phyloP scores from a whole-genome alignment of 1,140 invertebrate species.

The Medauroidea extradentata region DNA sequence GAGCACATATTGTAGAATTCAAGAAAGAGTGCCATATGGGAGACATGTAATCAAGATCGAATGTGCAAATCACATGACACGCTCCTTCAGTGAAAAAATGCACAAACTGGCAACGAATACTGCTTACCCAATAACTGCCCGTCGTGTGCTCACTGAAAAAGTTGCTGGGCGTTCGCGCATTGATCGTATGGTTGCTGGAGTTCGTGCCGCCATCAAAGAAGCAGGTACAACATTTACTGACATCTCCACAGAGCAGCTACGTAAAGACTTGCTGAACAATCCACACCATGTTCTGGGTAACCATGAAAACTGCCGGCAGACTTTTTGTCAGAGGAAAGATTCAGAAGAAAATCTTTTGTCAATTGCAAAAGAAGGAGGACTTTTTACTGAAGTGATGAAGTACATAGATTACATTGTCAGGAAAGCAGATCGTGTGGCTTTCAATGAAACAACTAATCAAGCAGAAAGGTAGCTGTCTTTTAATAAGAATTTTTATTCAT shows the following conservation, averaged over 20 bases:
- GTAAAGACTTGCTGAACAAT: background rate
- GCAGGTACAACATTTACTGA: background rate
- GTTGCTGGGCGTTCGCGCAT: background rate
- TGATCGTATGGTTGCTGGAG: background rate
- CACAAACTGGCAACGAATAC: background rate
- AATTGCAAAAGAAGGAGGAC: background rate
- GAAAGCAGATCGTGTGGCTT: background rate
- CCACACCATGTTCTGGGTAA: background rate
- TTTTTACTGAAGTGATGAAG: background rate
- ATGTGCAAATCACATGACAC: conserved; percentile 15
- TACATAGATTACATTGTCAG: background rate
- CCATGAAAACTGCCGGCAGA: background rate
- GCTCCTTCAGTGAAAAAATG: background rate
- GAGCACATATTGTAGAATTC: conserved; percentile 9
- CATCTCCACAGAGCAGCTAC: background rate
- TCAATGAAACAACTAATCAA: background rate
- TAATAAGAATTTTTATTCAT: too few species aligned
- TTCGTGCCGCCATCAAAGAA: background rate
- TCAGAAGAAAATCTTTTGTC: background rate
- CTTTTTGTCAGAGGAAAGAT: background rate
- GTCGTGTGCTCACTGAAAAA: background rate
- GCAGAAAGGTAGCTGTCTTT: background rate
- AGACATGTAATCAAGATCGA: conserved; percentile 12
- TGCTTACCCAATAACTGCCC: background rate
- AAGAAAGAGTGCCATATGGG: conserved; percentile 6